Percentiles rank a stretch among this genome's conserved stretches.
phyloP scores from a whole-genome alignment of 2,888 invertebrate genomes.

The Perizoma affinitatum region DNA sequence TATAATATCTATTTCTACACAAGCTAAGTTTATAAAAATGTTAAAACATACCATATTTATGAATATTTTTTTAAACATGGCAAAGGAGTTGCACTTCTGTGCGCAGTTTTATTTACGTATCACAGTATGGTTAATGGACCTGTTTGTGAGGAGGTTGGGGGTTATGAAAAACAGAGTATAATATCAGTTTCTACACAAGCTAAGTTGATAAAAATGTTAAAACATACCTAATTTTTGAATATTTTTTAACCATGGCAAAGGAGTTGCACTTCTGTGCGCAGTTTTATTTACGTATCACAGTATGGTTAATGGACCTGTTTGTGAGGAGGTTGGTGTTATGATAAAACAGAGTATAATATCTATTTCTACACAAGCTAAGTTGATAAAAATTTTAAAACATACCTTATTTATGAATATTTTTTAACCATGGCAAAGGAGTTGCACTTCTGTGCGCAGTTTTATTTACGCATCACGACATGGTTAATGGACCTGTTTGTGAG shows the following conservation, averaged over 20 bases:
- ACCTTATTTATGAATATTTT: too few relatives aligned
- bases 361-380: conserved; percentile 5
- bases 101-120: neutral
- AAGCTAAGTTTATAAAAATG: conserved; percentile 5
- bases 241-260: too few relatives aligned
- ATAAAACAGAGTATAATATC: conserved; percentile 11
- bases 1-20: conserved; percentile 10
- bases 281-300: neutral
- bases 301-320: neutral
- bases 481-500: neutral
- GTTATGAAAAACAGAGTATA: conserved; percentile 10
- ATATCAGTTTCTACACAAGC: conserved; percentile 7
- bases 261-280: neutral
- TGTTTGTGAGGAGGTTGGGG: conserved; percentile 3
- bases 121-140: neutral
- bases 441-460: too few relatives aligned
- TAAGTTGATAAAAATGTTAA: too few relatives aligned
- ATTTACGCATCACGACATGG: neutral
- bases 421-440: too few relatives aligned
- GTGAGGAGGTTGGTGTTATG: conserved; percentile 8
- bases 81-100: too few relatives aligned
- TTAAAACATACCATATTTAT: too few relatives aligned
- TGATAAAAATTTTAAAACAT: conserved; percentile 13
- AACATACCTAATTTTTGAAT: too few relatives aligned
- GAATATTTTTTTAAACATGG: too few relatives aligned